Base-by-base conservation (phyloP, 37 sponge, comb jelly and placozoan species). In the Beroe ovata region DNA sequence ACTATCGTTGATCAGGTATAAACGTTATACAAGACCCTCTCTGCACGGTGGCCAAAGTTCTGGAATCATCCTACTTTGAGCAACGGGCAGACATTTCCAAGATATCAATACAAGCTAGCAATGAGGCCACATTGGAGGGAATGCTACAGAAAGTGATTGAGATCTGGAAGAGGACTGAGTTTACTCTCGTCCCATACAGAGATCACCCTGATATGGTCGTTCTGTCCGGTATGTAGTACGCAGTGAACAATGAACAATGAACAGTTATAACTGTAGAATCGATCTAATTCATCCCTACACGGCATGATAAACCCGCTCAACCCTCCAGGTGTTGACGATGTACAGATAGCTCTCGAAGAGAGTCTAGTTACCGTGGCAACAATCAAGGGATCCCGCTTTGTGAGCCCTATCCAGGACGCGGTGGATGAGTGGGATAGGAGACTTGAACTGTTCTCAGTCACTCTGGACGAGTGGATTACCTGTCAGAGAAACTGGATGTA, bases 401-500 rank as follows among this genome's bases (percentile, higher is more conserved):
- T 94, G 23, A 60, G 35, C 25, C 93, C 93, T 30, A 94, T 94
- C 64, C 91, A 94, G 90, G 66, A 94, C 54, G 71, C 89, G 6
- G 92, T 94, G 19, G 72, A 90, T 6, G 92, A 90, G 59, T 94
- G 94, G 94, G 90, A 93, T 84, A 33, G 81, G 39, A 84, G 91
- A n/a, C 72, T 94, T 39, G 60, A 60, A 39, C 89, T 93, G 64
- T 72, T 93, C 47, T 38, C 90, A 26, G 92, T 91, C 18, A 88
- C 91, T 18, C 89, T 93, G 18, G 93, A 93, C 19, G 60, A 90
- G 37, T 94, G 94, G 94, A 64, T 92, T 20, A 81, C 71, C 18
- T 94, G 93, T 60, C 94, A 94, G 90, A 93, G 90, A 72, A 93
- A 92, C 64, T 94, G 94, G 94, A 69, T 91, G 58, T 93, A 93